Evolutionary conservation across 2,113 vertebrate species (phyloP), one percentile per base, ranked within the genome.

Genomic region (Haemorhous mexicanus): DNA sequence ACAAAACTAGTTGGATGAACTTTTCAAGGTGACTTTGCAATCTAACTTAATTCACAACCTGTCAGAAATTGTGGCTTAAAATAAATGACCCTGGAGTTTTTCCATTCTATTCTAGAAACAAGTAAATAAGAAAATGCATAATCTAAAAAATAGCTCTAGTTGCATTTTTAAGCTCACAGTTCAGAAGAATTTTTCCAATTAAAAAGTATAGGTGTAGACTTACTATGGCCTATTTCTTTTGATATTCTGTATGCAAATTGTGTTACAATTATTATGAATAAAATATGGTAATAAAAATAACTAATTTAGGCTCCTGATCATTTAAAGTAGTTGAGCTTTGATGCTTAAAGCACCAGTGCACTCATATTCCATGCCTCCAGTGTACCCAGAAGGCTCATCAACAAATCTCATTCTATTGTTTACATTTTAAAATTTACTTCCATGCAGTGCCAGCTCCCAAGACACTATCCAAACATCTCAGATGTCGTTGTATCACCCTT

Each of bases 161-260:
- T 96, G 75, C 63, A 77, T 82, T 94, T 95, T 96, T 79, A 91
- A 93, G 35, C 15, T 84, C 33, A 49, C 13, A 78, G 66, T 93
- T 95, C 84, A 77, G 87, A 94, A 68, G 70, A 91, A 77, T 93
- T 87, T 93, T 86, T 56, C 69, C 68, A 95, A 91, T 94, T 87
- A 95, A 94, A 89, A 94, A 83, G 52, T 43, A 84, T 55, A 79
- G 32, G 37, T 81, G n/a, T 84, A 13, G 5, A 91, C 84, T 89
- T 87, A 92, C 55, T 77, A 52, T 92, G 95, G 55, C 78, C 91
- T 93, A 82, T 85, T 96, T 97, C 79, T 87, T 97, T 96, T 88
- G 81, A 95, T 93, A 91, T 75, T 84, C 53, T 89, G 43, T 89
- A 82, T 90, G 87, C 56, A 94, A 94, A 96, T 69, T 63, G 6